Evolutionary conservation across 2,888 invertebrate genomes (phyloP).

Genomic region (Nymphalis c-album): DNA sequence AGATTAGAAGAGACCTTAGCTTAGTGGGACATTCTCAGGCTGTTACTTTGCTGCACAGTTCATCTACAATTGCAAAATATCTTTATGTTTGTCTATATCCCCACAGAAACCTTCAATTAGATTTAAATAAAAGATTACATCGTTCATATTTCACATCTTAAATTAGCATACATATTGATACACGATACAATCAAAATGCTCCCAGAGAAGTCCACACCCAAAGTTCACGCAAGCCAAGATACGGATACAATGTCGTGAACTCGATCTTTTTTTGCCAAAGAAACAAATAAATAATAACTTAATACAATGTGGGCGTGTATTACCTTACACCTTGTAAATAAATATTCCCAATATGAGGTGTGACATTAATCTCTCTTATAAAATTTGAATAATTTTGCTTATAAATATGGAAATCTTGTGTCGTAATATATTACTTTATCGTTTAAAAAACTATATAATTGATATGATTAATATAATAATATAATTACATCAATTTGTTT

Average conservation of each 20-base stretch:
- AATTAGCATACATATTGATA: background rate
- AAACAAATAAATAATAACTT: conserved; percentile 39
- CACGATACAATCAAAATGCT: too few relatives aligned
- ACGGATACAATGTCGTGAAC: conserved; percentile 6
- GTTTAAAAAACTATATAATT: conserved; percentile 23
- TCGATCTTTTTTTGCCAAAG: conserved; percentile 26
- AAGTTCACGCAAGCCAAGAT: background rate
- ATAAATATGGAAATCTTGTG: conserved; percentile 28
- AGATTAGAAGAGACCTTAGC: too few relatives aligned
- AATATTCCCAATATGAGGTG: conserved; percentile 35
- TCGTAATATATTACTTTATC: conserved; percentile 25
- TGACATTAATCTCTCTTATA: conserved; percentile 38
- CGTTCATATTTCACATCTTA: too few relatives aligned
- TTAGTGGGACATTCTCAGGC: too few relatives aligned
- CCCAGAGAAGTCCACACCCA: background rate
- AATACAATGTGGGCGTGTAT: conserved; percentile 36
- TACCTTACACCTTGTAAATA: conserved; percentile 39
- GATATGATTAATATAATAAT: conserved; percentile 22
- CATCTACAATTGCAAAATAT: too few relatives aligned
- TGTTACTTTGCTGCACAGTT: too few relatives aligned
- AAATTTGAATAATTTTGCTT: conserved; percentile 32
- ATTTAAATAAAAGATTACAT: too few relatives aligned
- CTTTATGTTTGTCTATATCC: too few relatives aligned
- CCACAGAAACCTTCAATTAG: too few relatives aligned
- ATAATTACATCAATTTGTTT: conserved; percentile 16